These are phyloP conservation scores for Calyptommatus sinebrachiatus DNA, from an alignment of 2,113 vertebrate genomes.

Conservation along the genomic window DNA sequence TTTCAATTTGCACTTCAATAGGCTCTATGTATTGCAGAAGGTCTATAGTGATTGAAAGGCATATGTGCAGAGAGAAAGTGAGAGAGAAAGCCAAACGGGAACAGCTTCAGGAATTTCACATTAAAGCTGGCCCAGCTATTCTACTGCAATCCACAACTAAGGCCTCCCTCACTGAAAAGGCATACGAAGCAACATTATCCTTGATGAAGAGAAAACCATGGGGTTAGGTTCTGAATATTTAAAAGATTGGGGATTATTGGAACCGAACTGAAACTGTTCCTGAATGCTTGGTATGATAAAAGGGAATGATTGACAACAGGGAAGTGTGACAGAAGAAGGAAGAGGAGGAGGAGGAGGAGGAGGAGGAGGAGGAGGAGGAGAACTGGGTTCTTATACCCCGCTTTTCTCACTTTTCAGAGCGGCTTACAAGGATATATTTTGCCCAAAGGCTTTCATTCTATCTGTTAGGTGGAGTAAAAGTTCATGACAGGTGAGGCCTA, in stretches of 20 bases:
- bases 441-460: too few species aligned
- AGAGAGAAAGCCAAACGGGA: background rate
- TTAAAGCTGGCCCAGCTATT: slow-evolving; percentile 3
- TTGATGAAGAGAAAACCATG: slow-evolving; percentile 33
- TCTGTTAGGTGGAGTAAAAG: background rate
- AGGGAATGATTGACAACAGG: background rate
- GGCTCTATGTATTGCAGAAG: background rate
- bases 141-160: slow-evolving; percentile 2
- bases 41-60: slow-evolving; percentile 6
- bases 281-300: rapidly evolving
- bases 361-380: too few species aligned
- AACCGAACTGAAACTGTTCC: slow-evolving; percentile 19
- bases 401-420: too few species aligned
- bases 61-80: background rate
- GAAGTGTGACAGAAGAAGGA: background rate
- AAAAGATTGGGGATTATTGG: background rate
- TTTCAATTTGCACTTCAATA: background rate
- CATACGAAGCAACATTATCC: slow-evolving; percentile 5
- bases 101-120: rapidly evolving
- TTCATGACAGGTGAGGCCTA: background rate
- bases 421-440: too few species aligned
- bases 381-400: too few species aligned
- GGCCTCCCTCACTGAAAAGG: slow-evolving; percentile 27
- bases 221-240: slow-evolving; percentile 3
- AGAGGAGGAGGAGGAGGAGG: too few species aligned